Evolutionary conservation across 2,888 invertebrate genomes (phyloP).

Genomic region (Cheilosia urbana): DNA sequence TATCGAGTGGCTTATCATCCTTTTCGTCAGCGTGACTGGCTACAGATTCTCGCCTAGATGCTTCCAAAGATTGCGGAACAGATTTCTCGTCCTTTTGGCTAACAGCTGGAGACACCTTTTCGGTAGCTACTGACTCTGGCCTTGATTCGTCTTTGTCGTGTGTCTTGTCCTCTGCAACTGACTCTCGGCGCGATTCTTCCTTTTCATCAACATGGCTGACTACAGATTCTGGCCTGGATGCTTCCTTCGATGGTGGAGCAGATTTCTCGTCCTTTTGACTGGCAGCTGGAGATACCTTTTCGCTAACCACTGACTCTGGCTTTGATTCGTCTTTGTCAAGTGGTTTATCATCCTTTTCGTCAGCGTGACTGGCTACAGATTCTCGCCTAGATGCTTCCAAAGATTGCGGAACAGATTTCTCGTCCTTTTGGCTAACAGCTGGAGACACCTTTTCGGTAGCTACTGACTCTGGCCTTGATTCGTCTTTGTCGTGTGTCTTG

Average conservation of each 20-base stretch:
- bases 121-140: not conserved
- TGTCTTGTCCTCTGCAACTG: not conserved
- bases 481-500: not conserved
- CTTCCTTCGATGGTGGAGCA: conserved; percentile 32
- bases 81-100: conserved; percentile 76
- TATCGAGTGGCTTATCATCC: conserved; percentile 73
- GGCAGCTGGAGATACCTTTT: not conserved
- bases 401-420: conserved; percentile 45
- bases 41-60: conserved; percentile 75
- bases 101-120: not conserved
- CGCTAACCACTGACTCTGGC: conserved; percentile 20
- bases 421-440: conserved; percentile 66
- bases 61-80: conserved; percentile 59
- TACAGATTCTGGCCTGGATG: conserved; percentile 54
- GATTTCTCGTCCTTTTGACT: conserved; percentile 38
- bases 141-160: conserved; percentile 29
- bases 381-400: conserved; percentile 80
- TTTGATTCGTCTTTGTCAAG: not conserved
- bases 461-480: not conserved
- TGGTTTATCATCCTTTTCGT: conserved; percentile 40
- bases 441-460: conserved; percentile 10
- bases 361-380: conserved; percentile 74
- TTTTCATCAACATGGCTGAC: conserved; percentile 3
- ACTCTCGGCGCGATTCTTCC: too few species aligned
- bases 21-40: conserved; percentile 32